A percentile compares a stretch with the other conserved stretches of the same genome.
These are phyloP conservation scores for Cirrhinus molitorella DNA, from an alignment of 2,797 vertebrate genomes.

Conservation along the genomic window DNA sequence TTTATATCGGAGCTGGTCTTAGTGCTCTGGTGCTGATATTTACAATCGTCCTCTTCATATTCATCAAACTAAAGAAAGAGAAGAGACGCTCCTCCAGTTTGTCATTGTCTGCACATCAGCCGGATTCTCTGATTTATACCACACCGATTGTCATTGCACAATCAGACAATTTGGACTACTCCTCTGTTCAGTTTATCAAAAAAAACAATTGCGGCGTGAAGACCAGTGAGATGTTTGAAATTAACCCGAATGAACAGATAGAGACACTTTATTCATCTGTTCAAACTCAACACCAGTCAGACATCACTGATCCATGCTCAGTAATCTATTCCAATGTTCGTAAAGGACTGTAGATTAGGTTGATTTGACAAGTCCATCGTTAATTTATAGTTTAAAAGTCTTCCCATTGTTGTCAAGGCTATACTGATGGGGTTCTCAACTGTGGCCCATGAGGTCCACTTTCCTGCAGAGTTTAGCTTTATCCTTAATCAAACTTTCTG, in stretches of 20 bases:
- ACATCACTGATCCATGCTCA: background rate
- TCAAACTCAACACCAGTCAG: background rate
- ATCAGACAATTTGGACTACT: constrained; percentile 25
- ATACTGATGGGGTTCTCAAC: background rate
- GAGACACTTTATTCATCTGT: background rate
- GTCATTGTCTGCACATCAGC: background rate
- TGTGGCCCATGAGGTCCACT: background rate
- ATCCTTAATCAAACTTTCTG: background rate
- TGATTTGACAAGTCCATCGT: background rate
- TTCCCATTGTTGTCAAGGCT: background rate
- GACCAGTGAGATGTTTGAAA: background rate
- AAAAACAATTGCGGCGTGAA: background rate
- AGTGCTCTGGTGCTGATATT: background rate
- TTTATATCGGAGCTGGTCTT: constrained; percentile 8
- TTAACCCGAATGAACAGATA: background rate
- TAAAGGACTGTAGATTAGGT: background rate
- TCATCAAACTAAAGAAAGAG: constrained; percentile 15
- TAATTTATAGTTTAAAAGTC: background rate
- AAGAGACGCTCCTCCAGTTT: background rate
- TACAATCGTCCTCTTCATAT: background rate
- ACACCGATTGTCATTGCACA: background rate
- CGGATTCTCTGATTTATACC: background rate
- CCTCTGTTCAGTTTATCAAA: constrained; percentile 15
- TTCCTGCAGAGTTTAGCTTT: background rate
- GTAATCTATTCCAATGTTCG: background rate